Conservation (phyloP, 2,797 vertebrate species). For the Bovichtus diacanthus region DNA sequence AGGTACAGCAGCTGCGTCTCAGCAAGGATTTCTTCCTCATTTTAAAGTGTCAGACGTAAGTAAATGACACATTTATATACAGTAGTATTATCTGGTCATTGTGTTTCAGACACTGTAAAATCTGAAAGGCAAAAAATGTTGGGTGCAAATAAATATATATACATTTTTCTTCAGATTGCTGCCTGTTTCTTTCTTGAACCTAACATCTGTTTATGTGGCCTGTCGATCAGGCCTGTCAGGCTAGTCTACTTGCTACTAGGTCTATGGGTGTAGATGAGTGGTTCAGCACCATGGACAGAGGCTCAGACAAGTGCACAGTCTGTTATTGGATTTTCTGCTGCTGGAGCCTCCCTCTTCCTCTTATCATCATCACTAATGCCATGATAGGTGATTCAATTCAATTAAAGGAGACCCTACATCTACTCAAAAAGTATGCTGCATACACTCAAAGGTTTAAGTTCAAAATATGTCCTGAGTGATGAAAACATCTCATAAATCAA, state of each 20-base stretch:
- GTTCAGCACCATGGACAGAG: slow-evolving; percentile 90
- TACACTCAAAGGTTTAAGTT: neutral
- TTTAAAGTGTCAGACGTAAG: neutral
- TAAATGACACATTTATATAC: neutral
- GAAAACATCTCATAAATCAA: neutral
- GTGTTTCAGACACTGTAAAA: neutral
- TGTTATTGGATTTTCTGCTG: slow-evolving; percentile 71
- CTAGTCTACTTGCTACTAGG: slow-evolving; percentile 60
- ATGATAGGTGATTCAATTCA: neutral
- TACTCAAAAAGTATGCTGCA: neutral
- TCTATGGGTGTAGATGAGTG: slow-evolving; percentile 77
- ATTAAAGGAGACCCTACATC: neutral
- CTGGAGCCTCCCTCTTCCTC: slow-evolving; percentile 56
- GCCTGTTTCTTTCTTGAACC: neutral
- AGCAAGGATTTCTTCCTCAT: slow-evolving; percentile 15
- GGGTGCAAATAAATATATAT: neutral
- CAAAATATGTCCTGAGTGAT: neutral
- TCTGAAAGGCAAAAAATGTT: neutral
- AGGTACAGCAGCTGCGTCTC: slow-evolving; percentile 16
- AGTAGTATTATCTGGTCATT: neutral
- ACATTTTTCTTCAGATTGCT: neutral
- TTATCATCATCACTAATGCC: slow-evolving; percentile 38
- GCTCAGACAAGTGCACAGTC: slow-evolving; percentile 74
- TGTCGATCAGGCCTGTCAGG: slow-evolving; percentile 26
- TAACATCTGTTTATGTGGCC: neutral